Evolutionary conservation across 2,113 vertebrate genomes (phyloP).

Genomic region (Mellivora capensis): DNA sequence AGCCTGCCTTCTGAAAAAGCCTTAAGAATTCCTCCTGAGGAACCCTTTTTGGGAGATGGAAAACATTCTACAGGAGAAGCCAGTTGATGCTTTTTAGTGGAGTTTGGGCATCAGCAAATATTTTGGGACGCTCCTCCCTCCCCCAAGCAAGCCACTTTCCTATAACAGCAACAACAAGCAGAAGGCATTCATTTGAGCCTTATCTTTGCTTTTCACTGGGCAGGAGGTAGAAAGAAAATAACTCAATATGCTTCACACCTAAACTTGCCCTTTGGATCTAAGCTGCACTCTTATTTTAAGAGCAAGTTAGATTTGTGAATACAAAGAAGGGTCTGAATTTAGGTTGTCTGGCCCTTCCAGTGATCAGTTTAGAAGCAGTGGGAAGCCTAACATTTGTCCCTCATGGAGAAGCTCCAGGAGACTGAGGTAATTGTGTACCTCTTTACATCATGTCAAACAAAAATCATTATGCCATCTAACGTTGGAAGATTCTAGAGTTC

Average conservation of each 20-base stretch:
- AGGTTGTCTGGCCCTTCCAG: background rate
- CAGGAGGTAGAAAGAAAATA: slow-evolving; percentile 12
- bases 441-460: background rate
- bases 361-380: background rate
- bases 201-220: slow-evolving; percentile 28
- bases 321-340: background rate
- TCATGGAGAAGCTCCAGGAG: background rate
- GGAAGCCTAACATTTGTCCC: background rate
- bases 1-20: slow-evolving; percentile 27
- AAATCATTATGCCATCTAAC: background rate
- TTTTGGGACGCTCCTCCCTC: background rate
- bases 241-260: background rate
- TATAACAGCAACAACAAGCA: background rate
- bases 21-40: slow-evolving; percentile 16
- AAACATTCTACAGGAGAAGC: background rate
- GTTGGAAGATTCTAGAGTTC: background rate
- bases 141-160: background rate
- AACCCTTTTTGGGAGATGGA: background rate
- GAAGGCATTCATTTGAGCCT: slow-evolving; percentile 15
- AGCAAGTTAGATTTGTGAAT: background rate
- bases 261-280: slow-evolving; percentile 19
- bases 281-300: slow-evolving; percentile 30
- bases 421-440: background rate
- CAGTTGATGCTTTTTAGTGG: slow-evolving; percentile 22
- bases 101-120: background rate